phyloP scores from a whole-genome alignment of 2,797 vertebrate species.

The Parauchenoglanis punctatus region DNA sequence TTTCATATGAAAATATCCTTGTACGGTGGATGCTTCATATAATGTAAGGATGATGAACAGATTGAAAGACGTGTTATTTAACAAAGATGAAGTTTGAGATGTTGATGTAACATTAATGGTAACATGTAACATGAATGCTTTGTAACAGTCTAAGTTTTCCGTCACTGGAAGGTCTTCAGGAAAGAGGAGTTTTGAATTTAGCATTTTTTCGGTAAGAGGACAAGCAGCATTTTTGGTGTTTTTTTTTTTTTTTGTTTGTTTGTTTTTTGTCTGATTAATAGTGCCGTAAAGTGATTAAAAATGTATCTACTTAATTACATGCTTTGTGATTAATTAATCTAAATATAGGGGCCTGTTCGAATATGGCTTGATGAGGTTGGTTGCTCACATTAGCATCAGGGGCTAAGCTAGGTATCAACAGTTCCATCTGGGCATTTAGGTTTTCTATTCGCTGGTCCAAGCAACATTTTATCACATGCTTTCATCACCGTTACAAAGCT shows the following conservation, averaged over 20 bases:
- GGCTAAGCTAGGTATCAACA: too few relatives aligned
- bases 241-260: background rate
- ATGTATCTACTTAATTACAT: too few relatives aligned
- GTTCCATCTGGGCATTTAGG: too few relatives aligned
- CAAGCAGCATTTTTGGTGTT: background rate
- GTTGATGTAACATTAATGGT: background rate
- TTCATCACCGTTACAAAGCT: too few relatives aligned
- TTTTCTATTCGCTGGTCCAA: too few relatives aligned
- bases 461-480: too few relatives aligned
- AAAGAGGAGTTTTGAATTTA: background rate
- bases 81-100: background rate
- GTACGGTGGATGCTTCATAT: background rate
- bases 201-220: background rate
- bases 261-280: background rate
- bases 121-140: too few relatives aligned
- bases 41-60: background rate
- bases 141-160: background rate
- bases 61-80: background rate
- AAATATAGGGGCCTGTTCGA: too few relatives aligned
- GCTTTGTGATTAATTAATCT: too few relatives aligned
- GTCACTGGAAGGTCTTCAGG: background rate
- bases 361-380: too few relatives aligned
- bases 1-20: background rate
- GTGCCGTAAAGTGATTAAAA: too few relatives aligned
- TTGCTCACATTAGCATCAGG: too few relatives aligned